phyloP scores from a whole-genome alignment of 2,113 vertebrate genomes.

The Charina bottae region DNA sequence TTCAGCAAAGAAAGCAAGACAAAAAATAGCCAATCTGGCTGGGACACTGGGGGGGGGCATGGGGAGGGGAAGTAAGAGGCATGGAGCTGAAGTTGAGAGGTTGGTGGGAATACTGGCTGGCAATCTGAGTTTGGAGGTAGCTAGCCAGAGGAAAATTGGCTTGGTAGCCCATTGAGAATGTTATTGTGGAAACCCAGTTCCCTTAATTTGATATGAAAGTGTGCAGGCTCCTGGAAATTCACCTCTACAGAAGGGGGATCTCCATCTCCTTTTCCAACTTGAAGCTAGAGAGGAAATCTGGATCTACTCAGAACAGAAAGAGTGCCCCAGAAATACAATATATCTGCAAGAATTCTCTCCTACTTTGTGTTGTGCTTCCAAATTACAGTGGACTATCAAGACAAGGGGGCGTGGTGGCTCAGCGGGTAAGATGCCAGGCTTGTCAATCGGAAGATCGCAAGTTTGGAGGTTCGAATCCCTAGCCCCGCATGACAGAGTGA shows the following conservation, averaged over 20 bases:
- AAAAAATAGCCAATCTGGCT: too few species aligned
- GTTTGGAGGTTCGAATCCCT: too few species aligned
- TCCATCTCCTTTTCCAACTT: not conserved
- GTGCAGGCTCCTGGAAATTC: not conserved
- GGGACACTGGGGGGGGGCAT: too few species aligned
- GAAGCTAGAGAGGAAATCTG: not conserved
- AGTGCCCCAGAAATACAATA: not conserved
- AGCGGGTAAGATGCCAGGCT: too few species aligned
- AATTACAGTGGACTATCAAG: not conserved
- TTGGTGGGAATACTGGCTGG: not conserved
- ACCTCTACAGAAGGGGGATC: not conserved
- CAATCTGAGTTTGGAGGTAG: not conserved
- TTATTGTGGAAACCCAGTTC: not conserved
- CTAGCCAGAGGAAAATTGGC: not conserved
- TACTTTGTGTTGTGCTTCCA: not conserved
- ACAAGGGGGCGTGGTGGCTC: too few species aligned
- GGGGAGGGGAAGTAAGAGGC: not conserved
- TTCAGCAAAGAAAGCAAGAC: too few species aligned
- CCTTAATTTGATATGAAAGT: not conserved
- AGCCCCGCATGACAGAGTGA: too few species aligned
- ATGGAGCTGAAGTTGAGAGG: not conserved
- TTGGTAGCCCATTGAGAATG: not conserved
- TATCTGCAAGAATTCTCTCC: not conserved
- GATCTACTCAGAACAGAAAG: not conserved
- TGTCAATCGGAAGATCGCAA: too few species aligned